Evolutionary conservation across 2,888 invertebrate genomes (phyloP), one percentile per base, ranked within the genome.

Genomic region (Trachelus troglodyta): DNA sequence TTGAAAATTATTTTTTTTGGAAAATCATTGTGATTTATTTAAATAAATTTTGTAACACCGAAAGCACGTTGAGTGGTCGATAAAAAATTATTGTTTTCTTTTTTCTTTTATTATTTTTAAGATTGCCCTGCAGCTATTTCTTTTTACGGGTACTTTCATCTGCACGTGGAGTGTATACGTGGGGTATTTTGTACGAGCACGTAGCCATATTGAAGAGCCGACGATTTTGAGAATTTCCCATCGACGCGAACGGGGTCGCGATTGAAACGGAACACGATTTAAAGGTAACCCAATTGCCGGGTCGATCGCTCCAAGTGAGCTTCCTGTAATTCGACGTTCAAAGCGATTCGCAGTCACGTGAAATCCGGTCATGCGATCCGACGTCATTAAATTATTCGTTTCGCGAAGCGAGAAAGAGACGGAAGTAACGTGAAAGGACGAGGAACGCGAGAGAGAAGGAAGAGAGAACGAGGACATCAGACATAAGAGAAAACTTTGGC

Each of bases 281-380:
- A 56, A 56, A 56, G 40, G 40, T 56, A 56, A 56, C 40, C 40
- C 40, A 56, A 56, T 71, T 71, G 71, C 11, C 71, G 71, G 71
- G 33, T 33, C 71, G 71, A 71, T 71, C 33, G 71, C 31, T 71
- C 71, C 71, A 71, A 71, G 71, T 71, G 71, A 31, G 33, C 33
- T 85, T 82, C 79, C 78, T 80, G 79, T 85, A 85, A 85, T 85
- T 85, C 82, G 85, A 85, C 84, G 84, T 83, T 83, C 82, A 83
- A 85, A 85, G 81, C 83, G 84, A 80, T 83, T 84, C 79, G 80
- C 81, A 85, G 85, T 84, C 85, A 83, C 40, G 84, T 82, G 84
- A 81, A 85, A 82, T 82, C 75, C 81, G 82, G 84, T 83, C 84
- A 78, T 79, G 78, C 83, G 81, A 85, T 84, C 81, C 81, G 85